Conservation (phyloP, 2,113 vertebrate genomes). For the Rhea americana region DNA sequence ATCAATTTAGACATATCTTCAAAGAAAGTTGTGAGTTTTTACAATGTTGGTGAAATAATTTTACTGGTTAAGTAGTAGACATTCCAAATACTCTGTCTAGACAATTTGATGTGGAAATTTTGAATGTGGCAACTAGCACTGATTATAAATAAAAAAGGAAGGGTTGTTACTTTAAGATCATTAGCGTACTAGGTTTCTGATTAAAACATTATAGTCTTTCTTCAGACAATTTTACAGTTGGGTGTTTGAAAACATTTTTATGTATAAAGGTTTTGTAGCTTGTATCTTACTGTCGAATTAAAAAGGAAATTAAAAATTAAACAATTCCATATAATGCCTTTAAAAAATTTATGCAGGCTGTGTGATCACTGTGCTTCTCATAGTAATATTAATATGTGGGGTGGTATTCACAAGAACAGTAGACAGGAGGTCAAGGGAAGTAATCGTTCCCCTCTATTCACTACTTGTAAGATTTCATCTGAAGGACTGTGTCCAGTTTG, state of each 20-base stretch:
- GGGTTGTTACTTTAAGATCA: not conserved
- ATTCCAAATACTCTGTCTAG: not conserved
- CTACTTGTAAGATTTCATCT: not conserved
- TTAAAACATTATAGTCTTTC: not conserved
- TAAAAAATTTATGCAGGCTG: not conserved
- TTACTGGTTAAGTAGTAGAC: not conserved
- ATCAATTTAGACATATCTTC: not conserved
- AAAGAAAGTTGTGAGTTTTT: not conserved
- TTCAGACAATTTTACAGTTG: not conserved
- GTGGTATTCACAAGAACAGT: not conserved
- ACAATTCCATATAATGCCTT: not conserved
- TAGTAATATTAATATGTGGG: not conserved
- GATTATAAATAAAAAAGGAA: not conserved
- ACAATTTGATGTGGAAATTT: not conserved
- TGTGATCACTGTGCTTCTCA: not conserved
- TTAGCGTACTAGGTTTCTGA: not conserved
- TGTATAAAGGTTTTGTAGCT: not conserved
- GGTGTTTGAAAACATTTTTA: not conserved
- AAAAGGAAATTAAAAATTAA: not conserved
- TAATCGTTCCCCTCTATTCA: not conserved
- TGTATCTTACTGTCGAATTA: not conserved
- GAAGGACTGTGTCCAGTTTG: not conserved
- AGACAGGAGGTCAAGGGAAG: not conserved
- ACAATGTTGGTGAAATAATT: not conserved
- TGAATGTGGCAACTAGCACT: not conserved